These are phyloP conservation scores for Eristalis pertinax DNA, from an alignment of 2,888 invertebrate genomes.

Conservation along the genomic window DNA sequence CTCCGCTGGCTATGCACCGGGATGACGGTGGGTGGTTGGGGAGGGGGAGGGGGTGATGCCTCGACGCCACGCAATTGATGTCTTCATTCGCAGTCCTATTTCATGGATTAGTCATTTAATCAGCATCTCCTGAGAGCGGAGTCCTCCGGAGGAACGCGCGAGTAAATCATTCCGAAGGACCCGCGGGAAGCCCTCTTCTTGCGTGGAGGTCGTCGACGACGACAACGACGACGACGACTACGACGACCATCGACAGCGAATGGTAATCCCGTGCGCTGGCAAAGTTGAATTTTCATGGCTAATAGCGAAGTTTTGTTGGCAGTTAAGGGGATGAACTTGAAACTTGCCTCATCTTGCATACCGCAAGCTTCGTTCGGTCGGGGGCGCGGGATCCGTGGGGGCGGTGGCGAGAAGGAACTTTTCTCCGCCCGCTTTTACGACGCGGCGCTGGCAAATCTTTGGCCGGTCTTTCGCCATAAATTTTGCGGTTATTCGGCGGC, in stretches of 20 bases:
- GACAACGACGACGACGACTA: background rate
- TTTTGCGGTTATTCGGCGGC: conserved; percentile 18
- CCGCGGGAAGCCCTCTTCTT: too few relatives aligned
- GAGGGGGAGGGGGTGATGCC: too few relatives aligned
- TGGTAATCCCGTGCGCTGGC: conserved; percentile 55
- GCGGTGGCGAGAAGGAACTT: background rate
- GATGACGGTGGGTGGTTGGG: background rate
- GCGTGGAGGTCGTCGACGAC: too few relatives aligned
- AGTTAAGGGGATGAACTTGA: conserved; percentile 63
- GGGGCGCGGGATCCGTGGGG: background rate
- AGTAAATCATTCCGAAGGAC: conserved; percentile 15
- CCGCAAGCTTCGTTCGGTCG: background rate
- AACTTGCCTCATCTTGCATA: conserved; percentile 38
- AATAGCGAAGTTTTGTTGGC: conserved; percentile 50
- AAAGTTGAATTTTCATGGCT: conserved; percentile 62
- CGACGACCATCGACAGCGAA: conserved; percentile 22
- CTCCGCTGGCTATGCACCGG: conserved; percentile 6
- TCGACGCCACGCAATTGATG: conserved; percentile 47
- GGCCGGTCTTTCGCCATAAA: conserved; percentile 48
- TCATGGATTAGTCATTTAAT: conserved; percentile 60
- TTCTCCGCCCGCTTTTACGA: conserved; percentile 43
- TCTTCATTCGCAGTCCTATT: conserved; percentile 54
- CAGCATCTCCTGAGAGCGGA: conserved; percentile 3
- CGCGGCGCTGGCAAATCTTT: conserved; percentile 37
- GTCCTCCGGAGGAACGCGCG: background rate